Base-by-base conservation (phyloP, 2,888 invertebrate species). In the Acrobasis consociella region DNA sequence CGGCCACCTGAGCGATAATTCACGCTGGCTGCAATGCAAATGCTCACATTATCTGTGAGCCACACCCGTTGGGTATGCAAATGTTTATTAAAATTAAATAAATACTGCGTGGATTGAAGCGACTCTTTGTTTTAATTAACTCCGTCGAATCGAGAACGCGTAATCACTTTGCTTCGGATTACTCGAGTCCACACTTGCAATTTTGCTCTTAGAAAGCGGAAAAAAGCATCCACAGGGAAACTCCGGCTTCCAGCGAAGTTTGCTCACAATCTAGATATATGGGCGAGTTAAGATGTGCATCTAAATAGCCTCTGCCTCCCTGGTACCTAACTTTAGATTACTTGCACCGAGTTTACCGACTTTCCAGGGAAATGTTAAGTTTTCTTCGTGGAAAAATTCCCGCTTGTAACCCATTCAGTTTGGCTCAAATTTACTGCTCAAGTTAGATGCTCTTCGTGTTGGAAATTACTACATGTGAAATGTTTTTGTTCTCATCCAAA, bases 291-390 rank as follows among this genome's bases (percentile, higher is more conserved):
- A 91, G 91, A 92, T 92, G 91, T 88, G 88, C 91, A 91, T 91
- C 92, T 91, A 91, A 91, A 92, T 91, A 90, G 91, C 91, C 84
- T 86, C 87, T 84, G 89, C 88, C 83, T 84, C 85, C 83, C 78
- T 86, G 87, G 86, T 86, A 89, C 87, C 89, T 86, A 92, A 92
- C 85, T 92, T 91, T 92, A 92, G 91, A 92, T 92, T 92, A 91
- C 92, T 92, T 91, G 88, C 91, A 85, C 83, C 85, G 89, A 91
- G 78, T 89, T 89, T 83, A 80, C 83, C 81, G 83, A 82, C 81
- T 85, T 84, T 78, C 79, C 78, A 69, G 74, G 71, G 74, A 80
- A 82, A 80, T 77, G 80, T 80, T 77, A 81, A 87, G 82, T 87
- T 85, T 79, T 74, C 75, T 72, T 73, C 71, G 65, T 64, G 77